Base-by-base conservation (phyloP, 1,140 invertebrate genomes). In the Euwallacea similis region DNA sequence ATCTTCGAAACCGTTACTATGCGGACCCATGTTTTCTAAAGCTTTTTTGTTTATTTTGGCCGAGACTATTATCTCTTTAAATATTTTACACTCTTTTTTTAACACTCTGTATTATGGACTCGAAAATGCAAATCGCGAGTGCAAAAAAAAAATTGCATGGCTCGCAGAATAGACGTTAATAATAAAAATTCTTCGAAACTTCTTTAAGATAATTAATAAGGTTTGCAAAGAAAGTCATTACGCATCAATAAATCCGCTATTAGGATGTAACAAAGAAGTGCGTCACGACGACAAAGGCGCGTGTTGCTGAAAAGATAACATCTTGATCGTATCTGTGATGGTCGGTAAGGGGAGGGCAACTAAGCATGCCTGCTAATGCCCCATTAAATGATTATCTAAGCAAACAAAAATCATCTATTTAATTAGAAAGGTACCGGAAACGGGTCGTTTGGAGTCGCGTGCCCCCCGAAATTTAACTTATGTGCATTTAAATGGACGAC, bases 301-400 rank as follows among this genome's bases (percentile, higher is more conserved):
- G 75, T 76, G 75, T 69, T 70, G 59, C 64, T 70, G 54, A 61
- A 44, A 65, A 66, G 74, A 75, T 75, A 75, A 71, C 33, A 60
- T 75, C 76, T 46, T 72, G 76, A 77, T 77, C 41, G 64, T 77
- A 79, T 79, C 77, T 59, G 4, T 4, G 21, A 33, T 33, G 61
- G 44, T 44, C 50, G 64, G 60, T 73, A 74, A 69, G 69, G 76
- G 79, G 78, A 77, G 76, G 74, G 78, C 76, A 78, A 78, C 75
- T 76, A 75, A 73, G 66, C 76, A 76, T 79, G 77, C 75, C 74
- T 72, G 66, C 76, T 76, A 76, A 78, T 76, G 75, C 74, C 75
- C 77, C 77, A 81, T 81, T 81, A 81, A 81, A 81, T 81, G 80
- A 81, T 81, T 81, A 81, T 81, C 79, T 81, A 80, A 81, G 80